Base-by-base conservation (phyloP, 2,888 invertebrate species). In the Torymus texanus region DNA sequence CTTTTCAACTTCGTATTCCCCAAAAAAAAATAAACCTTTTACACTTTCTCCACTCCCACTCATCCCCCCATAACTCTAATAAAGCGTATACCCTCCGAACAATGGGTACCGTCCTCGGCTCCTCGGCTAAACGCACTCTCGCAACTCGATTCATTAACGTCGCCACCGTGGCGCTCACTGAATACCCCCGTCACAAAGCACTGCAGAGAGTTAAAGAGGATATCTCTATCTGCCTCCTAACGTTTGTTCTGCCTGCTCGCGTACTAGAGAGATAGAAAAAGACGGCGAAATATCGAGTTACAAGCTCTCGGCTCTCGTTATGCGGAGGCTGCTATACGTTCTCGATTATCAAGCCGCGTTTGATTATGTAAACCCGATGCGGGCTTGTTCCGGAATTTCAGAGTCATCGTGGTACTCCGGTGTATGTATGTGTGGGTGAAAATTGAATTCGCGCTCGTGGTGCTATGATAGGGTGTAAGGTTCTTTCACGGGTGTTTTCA, bases 321-420 rank as follows among this genome's bases (percentile, higher is more conserved):
- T 65, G 71, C 58, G 70, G 16, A 0, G 63, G 58, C 71, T 21
- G 21, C 21, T 21, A 21, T 70, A 50, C 5, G 53, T 61, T 75
- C 79, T 68, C 63, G 80, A 62, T 76, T 63, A 73, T 76, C 72
- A 58, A 18, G 41, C 5, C 24, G 12, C 68, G 65, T 67, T 68
- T 75, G 68, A 80, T 73, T 66, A 75, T 63, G 59, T 56, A 79
- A 75, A 67, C 51, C 50, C 11, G 53, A 68, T 65, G 62, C 68
- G 29, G 65, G 68, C 21, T 68, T 4, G 8, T 56, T 59, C 58
- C 16, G 53, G n/a, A 70, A 58, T 63, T 67, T 50, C 16, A 24
- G n/a, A 18, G 41, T 41, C 41, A 41, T 8, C 41, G 41, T 41
- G 41, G 41, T 41, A 8, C 8, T 41, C 2, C 21, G 41, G 53